Base-by-base conservation (phyloP, 2,797 vertebrate genomes). In the Rhadinocentrus ornatus region DNA sequence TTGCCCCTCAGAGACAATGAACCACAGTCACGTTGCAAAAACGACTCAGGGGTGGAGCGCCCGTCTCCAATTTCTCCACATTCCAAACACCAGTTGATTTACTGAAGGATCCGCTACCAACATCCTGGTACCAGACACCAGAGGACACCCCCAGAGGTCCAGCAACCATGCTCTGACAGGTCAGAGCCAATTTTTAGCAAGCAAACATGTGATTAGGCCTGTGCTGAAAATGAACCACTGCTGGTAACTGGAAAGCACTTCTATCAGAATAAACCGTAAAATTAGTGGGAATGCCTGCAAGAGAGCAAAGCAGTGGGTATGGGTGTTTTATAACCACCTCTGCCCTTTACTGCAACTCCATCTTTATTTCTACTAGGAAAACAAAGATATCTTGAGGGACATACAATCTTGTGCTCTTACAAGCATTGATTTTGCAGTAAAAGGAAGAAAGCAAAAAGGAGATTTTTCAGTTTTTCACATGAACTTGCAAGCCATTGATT, bases 401-500 rank as follows among this genome's bases (percentile, higher is more conserved):
- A 73, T 34, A 71, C 32, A 32, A 62, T 62, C 37, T 37, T 50
- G 48, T 64, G 59, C 72, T 78, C 86, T 83, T 70, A 62, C 61
- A 24, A 16, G 27, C 72, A 92, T 90, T 84, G 90, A 91, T 93
- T 93, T 90, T 84, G 74, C 72, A 57, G 69, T 84, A 71, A 89
- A 80, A 86, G 78, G 62, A 89, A 90, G 77, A 88, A 68, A 35
- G 75, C 82, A 64, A 73, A 73, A 77, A 81, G 70, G 63, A 68
- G 71, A 75, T 80, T 82, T 83, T 80, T 80, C 55, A 71, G 71
- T 77, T 76, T 55, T 73, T 56, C 41, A 64, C 32, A 69, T 71
- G 82, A 74, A 81, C 62, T 62, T 4, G 44, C 46, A 62, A 81
- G 55, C 68, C 58, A 37, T 27, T 63, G 69, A 81, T 80, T 86